phyloP scores from a whole-genome alignment of 2,888 invertebrate genomes.

The Eulithis testata region DNA sequence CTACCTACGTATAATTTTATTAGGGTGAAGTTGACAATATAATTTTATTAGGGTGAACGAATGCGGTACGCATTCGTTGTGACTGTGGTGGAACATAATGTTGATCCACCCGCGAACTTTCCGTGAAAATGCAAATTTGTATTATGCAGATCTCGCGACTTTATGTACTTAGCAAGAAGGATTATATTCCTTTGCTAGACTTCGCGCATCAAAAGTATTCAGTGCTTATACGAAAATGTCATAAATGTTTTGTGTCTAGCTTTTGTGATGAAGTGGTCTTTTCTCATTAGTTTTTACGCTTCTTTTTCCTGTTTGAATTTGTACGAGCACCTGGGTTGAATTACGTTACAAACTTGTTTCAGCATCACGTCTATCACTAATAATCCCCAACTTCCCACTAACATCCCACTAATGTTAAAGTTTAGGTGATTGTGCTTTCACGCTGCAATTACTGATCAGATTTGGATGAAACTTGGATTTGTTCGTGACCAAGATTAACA shows the following conservation, averaged over 20 bases:
- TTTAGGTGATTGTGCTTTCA: no score
- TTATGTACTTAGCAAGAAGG: slow-evolving; percentile 33
- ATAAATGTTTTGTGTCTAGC: slow-evolving; percentile 56
- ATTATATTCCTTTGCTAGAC: slow-evolving; percentile 35
- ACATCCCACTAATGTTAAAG: no score
- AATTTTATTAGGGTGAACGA: background rate
- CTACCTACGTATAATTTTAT: background rate
- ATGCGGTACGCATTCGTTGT: slow-evolving; percentile 22
- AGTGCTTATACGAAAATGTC: slow-evolving; percentile 54
- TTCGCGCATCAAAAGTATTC: slow-evolving; percentile 48
- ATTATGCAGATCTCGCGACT: slow-evolving; percentile 38
- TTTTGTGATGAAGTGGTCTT: slow-evolving; percentile 49
- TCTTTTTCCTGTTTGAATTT: slow-evolving; percentile 48
- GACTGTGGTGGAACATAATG: slow-evolving; percentile 31
- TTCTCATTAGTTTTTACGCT: slow-evolving; percentile 56
- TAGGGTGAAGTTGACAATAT: background rate
- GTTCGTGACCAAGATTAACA: no score
- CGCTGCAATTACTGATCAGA: no score
- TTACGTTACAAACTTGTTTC: slow-evolving; percentile 3
- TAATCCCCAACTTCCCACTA: no score
- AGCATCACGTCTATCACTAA: background rate
- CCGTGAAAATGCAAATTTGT: slow-evolving; percentile 39
- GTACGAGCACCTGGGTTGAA: slow-evolving; percentile 24
- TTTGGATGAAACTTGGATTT: no score
- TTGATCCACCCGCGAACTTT: slow-evolving; percentile 39